Base-by-base conservation (phyloP, 2,113 vertebrate genomes). In the Hepsetus odoe region DNA sequence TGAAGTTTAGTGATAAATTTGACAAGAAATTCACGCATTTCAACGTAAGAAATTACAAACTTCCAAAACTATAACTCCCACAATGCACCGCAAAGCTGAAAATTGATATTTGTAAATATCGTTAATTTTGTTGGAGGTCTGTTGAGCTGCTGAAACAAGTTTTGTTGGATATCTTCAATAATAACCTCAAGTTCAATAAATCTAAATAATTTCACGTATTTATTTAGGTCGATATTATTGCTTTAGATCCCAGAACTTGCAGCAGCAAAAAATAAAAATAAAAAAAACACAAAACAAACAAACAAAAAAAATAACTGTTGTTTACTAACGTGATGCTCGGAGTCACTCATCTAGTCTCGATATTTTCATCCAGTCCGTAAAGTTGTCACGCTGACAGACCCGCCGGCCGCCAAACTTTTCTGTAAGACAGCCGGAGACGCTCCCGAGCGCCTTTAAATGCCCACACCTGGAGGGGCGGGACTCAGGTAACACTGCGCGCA, bases 321-420 rank as follows among this genome's bases (percentile, higher is more conserved):
- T 49, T 30, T 59, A 87, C 92, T 92, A 88, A 93, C 92, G 67
- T 87, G 82, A 38, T 85, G 80, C 77, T 89, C 86, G 66, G 86
- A 87, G 32, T 91, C 91, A 76, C 83, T 89, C 92, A 93, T 86
- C 81, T 80, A 30, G 51, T 28, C 49, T 32, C 22, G 55, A 61
- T 64, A 20, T 71, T 89, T n/a, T 49, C 42, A 7, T 77, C 69
- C 7, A 64, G 65, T 79, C 2, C 30, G 51, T 64, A 8, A 22
- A 53, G 32, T 26, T 53, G 30, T 83, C 4, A 72, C 79, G 70
- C 12, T 46, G 24, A 20, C 72, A 76, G 13, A 74, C 46, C 30
- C 83, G 40, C 85, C 70, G 72, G 64, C 55, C 46, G 55, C 5
- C 28, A 76, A 44, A 44, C 8, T 3, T 44, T 5, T 10, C 9